phyloP scores from a whole-genome alignment of 2,797 vertebrate species.

The Zalophus californianus region DNA sequence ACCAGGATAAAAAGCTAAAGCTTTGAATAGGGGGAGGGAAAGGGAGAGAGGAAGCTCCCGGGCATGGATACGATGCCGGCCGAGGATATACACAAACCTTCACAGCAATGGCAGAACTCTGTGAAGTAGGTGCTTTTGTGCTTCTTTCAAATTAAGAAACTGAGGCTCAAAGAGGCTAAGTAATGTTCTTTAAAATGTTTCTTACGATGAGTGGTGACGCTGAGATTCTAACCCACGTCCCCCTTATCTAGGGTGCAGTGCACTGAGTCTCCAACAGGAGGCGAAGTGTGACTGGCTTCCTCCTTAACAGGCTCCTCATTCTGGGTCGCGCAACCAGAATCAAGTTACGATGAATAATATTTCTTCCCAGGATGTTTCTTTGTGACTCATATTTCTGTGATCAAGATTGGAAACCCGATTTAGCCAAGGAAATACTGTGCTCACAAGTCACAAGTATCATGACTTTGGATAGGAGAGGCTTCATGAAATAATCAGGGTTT shows the following conservation, averaged over 20 bases:
- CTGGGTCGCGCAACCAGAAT: not conserved
- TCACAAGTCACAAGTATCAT: slow-evolving; percentile 16
- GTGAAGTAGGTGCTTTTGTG: not conserved
- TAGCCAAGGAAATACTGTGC: not conserved
- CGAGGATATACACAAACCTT: not conserved
- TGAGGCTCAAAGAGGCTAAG: not conserved
- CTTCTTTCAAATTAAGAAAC: slow-evolving; percentile 31
- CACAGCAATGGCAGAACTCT: not conserved
- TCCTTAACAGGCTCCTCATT: not conserved
- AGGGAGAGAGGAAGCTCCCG: not conserved
- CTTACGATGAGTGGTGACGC: no score
- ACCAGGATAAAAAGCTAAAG: not conserved
- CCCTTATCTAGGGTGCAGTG: not conserved
- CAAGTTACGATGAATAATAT: not conserved
- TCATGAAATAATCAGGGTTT: not conserved
- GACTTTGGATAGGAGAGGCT: not conserved
- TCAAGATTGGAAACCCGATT: not conserved
- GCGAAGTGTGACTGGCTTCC: not conserved
- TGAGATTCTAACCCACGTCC: not conserved
- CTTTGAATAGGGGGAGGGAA: not conserved
- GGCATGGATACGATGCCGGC: not conserved
- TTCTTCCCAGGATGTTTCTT: not conserved
- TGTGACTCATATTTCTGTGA: not conserved
- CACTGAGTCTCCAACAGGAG: not conserved
- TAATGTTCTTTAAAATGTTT: not conserved